Base-by-base conservation (phyloP, 2,888 invertebrate genomes). In the Diarsia dahlii region DNA sequence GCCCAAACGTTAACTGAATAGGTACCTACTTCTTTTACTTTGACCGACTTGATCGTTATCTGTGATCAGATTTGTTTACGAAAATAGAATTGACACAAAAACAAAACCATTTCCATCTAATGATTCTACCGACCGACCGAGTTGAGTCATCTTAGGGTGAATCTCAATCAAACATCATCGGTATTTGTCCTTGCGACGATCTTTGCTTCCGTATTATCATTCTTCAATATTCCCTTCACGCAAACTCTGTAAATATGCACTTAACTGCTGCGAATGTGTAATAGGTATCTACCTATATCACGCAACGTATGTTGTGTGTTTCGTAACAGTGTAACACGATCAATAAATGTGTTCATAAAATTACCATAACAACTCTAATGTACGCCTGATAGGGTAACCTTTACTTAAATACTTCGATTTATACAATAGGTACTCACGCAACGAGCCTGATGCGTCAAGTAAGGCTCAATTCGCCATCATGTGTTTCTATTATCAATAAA, bases 1-100 rank as follows among this genome's bases (percentile, higher is more conserved):
- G 81, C 81, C 81, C 75, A 80, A 84, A 88, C 90, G 89, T 78
- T 88, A 72, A 76, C 81, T 85, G 89, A 89, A 90, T 90, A n/a
- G n/a, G n/a, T n/a, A n/a, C n/a, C n/a, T n/a, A 88, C 71, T 82
- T 81, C 82, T 89, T 90, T 90, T 90, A 87, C 88, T 90, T 89
- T 89, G 90, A 90, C 91, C 90, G 89, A 89, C 84, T 89, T 91
- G 89, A 90, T 90, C 81, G 84, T 88, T 87, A 92, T 93, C 89
- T 84, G 60, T 73, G 81, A 84, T 86, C 78, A 82, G 77, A 85
- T 88, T 81, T 79, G 23, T 82, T 82, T 71, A 77, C 70, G 62
- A 68, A 86, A 86, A 84, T 82, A 79, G 75, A 75, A 78, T 78
- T 71, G 81, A 34, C 70, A 69, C 34, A 75, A 71, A 73, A 82